Evolutionary conservation across 2,113 vertebrate species (phyloP).

Genomic region (Numenius arquata): DNA sequence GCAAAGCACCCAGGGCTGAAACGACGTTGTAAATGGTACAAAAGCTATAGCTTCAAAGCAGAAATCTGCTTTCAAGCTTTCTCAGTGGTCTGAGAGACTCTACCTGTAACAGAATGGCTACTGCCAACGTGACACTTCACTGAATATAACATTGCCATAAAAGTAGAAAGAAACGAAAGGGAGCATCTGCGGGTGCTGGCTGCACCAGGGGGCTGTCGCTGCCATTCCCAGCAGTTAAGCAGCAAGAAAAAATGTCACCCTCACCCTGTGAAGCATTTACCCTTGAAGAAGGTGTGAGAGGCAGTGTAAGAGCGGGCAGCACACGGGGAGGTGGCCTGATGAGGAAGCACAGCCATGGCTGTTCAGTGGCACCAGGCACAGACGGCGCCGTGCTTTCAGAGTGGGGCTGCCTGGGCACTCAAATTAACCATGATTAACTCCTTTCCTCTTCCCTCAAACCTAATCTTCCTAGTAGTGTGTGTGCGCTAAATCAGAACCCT

Average conservation of each 20-base stretch:
- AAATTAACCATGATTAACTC: not conserved
- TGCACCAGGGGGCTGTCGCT: not conserved
- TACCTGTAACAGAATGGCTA: not conserved
- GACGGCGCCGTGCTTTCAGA: rapidly evolving
- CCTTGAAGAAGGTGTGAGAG: not conserved
- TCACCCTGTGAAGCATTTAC: not conserved
- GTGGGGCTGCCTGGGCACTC: not conserved
- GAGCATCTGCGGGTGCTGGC: not conserved
- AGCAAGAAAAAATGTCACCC: not conserved
- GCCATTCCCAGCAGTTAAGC: not conserved
- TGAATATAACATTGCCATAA: rapidly evolving
- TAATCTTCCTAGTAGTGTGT: rapidly evolving
- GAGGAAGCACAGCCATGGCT: rapidly evolving
- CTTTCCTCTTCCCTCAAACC: not conserved
- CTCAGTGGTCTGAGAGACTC: not conserved
- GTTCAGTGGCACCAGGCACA: not conserved
- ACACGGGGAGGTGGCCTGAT: rapidly evolving
- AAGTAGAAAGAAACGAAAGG: not conserved
- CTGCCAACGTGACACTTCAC: not conserved
- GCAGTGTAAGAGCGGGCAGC: rapidly evolving
- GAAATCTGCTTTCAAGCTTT: not conserved
- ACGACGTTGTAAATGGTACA: not conserved
- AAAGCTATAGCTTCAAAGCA: not conserved
- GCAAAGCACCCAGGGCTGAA: not conserved
- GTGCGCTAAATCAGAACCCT: not conserved